These are phyloP conservation scores for Ictalurus punctatus DNA, from an alignment of 2,113 vertebrate genomes.

Conservation along the genomic window DNA sequence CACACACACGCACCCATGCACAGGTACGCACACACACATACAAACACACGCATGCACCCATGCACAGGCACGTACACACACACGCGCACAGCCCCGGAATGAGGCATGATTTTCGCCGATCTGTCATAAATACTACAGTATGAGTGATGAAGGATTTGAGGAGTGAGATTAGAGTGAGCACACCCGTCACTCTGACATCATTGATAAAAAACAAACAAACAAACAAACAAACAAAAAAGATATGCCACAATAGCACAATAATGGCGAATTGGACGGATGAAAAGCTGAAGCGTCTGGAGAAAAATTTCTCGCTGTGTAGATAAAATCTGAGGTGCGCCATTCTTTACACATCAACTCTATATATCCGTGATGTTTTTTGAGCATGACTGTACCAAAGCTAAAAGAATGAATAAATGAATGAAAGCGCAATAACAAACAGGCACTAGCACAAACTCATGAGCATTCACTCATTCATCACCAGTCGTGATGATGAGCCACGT, in stretches of 20 bases:
- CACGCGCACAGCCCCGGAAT: neutral
- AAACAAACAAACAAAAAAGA: slow-evolving; percentile 19
- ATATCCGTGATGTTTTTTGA: neutral
- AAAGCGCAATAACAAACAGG: neutral
- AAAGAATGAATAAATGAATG: neutral
- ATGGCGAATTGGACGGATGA: neutral
- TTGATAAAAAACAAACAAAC: slow-evolving; percentile 20
- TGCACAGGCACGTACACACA: too few species aligned
- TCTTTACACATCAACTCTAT: neutral
- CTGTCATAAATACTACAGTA: slow-evolving; percentile 58
- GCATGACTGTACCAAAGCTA: neutral
- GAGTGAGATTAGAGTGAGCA: slow-evolving; percentile 36
- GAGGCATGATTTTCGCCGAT: slow-evolving; percentile 49
- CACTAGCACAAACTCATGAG: neutral
- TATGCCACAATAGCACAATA: neutral
- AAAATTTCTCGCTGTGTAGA: neutral
- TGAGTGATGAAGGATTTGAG: slow-evolving; percentile 30
- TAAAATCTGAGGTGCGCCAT: neutral
- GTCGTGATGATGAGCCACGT: neutral
- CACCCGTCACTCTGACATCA: slow-evolving; percentile 42
- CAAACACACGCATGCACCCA: neutral
- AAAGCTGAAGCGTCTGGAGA: neutral
- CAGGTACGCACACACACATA: neutral
- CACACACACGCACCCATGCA: neutral
- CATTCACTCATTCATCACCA: neutral